phyloP scores from a whole-genome alignment of 2,113 vertebrate species.

The Leucosticte australis region DNA sequence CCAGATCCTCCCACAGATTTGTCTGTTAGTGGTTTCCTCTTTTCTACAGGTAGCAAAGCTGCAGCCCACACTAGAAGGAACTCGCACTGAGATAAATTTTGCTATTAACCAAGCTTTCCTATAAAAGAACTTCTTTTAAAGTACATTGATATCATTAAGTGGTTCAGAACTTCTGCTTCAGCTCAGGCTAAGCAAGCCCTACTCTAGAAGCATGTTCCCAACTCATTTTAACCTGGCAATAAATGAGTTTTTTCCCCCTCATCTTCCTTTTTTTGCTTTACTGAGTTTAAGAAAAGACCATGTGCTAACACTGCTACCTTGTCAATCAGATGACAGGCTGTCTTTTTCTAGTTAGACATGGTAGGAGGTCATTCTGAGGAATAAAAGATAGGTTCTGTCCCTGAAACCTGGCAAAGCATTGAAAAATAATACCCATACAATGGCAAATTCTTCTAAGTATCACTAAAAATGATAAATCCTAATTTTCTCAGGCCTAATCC shows the following conservation, averaged over 20 bases:
- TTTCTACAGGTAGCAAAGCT: background rate
- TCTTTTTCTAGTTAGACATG: background rate
- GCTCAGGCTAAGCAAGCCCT: background rate
- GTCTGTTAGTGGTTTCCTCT: background rate
- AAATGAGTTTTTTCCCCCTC: background rate
- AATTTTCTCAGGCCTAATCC: conserved; percentile 47
- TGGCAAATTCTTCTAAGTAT: background rate
- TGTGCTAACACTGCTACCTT: background rate
- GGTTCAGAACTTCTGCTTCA: background rate
- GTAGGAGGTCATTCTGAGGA: background rate
- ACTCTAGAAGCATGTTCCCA: background rate
- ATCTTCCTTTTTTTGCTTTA: background rate
- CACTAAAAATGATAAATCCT: conserved; percentile 9
- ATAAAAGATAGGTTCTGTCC: background rate
- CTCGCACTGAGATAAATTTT: background rate
- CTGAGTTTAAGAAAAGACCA: background rate
- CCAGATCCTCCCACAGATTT: background rate
- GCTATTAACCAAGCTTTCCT: background rate
- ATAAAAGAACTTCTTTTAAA: background rate
- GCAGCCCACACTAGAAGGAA: background rate
- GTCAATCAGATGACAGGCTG: background rate
- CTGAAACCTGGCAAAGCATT: background rate
- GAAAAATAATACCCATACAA: background rate
- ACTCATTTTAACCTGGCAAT: background rate
- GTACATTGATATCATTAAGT: background rate